These are phyloP conservation scores for Pollenia angustigena DNA, from an alignment of 2,888 invertebrate genomes.

Conservation along the genomic window DNA sequence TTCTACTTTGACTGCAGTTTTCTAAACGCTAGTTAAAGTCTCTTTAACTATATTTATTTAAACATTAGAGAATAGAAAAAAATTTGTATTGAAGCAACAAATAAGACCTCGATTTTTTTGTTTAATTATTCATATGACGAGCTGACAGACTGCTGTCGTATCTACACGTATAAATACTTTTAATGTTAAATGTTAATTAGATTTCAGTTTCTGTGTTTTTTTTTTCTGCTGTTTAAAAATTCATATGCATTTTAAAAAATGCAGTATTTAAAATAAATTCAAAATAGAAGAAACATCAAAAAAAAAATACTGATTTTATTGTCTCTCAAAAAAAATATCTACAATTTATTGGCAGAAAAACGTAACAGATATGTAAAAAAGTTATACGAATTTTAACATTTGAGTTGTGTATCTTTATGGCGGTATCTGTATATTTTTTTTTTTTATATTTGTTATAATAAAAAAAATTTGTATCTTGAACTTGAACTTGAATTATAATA, in stretches of 20 bases:
- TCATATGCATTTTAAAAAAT: constrained; percentile 51
- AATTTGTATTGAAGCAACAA: constrained; percentile 2
- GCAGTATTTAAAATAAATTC: constrained; percentile 31
- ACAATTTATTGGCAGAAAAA: constrained; percentile 32
- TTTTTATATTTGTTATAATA: constrained; percentile 36
- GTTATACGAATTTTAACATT: constrained; percentile 26
- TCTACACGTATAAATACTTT: constrained; percentile 48
- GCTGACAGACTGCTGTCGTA: constrained; percentile 30
- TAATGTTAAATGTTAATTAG: constrained; percentile 52
- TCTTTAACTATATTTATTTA: background rate
- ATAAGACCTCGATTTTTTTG: constrained; percentile 47
- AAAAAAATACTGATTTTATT: background rate
- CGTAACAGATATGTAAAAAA: constrained; percentile 48
- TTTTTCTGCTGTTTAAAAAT: background rate
- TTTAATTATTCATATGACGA: constrained; percentile 30
- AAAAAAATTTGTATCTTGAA: constrained; percentile 67
- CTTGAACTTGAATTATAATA: constrained; percentile 70
- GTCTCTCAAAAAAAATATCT: constrained; percentile 2
- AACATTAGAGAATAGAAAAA: constrained; percentile 18
- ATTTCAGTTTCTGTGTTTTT: constrained; percentile 10
- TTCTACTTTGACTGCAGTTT: background rate
- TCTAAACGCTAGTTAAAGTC: background rate
- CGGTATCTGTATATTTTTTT: constrained; percentile 16
- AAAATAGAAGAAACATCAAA: background rate
- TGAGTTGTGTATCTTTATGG: constrained; percentile 33